Evolutionary conservation across 2,888 invertebrate genomes (phyloP).

Genomic region (Andrena minutula): DNA sequence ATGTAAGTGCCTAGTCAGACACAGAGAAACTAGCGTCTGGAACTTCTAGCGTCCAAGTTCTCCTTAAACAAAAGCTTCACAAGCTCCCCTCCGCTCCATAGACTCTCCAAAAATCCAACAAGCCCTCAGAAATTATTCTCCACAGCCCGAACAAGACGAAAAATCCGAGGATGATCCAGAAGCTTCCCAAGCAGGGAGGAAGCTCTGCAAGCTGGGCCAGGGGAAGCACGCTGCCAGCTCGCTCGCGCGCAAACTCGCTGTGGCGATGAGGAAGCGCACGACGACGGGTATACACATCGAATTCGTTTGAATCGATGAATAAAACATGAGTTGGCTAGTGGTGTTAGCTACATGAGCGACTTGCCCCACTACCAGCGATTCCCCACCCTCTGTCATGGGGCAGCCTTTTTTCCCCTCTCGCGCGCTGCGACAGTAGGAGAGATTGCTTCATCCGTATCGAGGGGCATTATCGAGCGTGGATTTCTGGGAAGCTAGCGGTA

Average conservation of each 20-base stretch:
- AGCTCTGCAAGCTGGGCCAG: slow-evolving; percentile 30
- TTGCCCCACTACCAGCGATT: slow-evolving; percentile 25
- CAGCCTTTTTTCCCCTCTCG: slow-evolving; percentile 64
- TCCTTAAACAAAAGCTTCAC: no score
- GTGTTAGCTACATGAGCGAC: slow-evolving; percentile 43
- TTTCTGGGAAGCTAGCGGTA: slow-evolving; percentile 82
- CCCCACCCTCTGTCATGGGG: slow-evolving; percentile 35
- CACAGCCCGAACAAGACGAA: no score
- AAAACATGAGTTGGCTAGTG: slow-evolving; percentile 61
- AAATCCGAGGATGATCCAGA: neutral
- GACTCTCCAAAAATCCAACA: neutral
- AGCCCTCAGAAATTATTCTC: neutral
- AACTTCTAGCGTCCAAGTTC: neutral
- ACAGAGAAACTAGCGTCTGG: neutral
- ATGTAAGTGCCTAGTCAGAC: no score
- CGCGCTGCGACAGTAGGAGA: slow-evolving; percentile 67
- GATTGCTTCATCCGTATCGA: slow-evolving; percentile 77
- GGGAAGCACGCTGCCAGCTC: slow-evolving; percentile 38
- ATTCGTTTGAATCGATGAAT: slow-evolving; percentile 70
- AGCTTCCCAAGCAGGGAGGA: neutral
- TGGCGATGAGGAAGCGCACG: slow-evolving; percentile 62
- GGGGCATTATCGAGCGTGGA: slow-evolving; percentile 75
- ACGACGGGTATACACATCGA: slow-evolving; percentile 55
- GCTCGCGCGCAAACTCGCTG: neutral
- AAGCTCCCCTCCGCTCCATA: no score